Conservation (phyloP, 2,888 invertebrate genomes). For the Syrista parreyssii region DNA sequence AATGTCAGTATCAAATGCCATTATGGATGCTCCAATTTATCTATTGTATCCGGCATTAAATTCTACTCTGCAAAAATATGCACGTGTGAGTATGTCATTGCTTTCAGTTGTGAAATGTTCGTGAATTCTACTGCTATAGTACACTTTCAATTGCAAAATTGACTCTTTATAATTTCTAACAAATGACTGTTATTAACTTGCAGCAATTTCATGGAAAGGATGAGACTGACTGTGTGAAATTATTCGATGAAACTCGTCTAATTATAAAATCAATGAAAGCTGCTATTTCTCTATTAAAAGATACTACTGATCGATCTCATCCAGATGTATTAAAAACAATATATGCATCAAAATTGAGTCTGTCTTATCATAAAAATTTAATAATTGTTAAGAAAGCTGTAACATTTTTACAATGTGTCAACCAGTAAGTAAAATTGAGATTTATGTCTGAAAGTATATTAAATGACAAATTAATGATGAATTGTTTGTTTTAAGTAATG, state of each 20-base stretch:
- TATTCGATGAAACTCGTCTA: slow-evolving; percentile 64
- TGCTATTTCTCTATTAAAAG: slow-evolving; percentile 54
- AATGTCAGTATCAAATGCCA: slow-evolving; percentile 59
- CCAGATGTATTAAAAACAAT: slow-evolving; percentile 66
- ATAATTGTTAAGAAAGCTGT: slow-evolving; percentile 68
- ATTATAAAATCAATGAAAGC: slow-evolving; percentile 67
- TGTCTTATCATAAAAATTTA: slow-evolving; percentile 73
- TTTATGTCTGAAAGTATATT: slow-evolving; percentile 2
- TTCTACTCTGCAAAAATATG: slow-evolving; percentile 63
- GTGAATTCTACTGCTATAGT: neutral
- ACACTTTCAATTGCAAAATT: neutral
- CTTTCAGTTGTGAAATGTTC: slow-evolving; percentile 10
- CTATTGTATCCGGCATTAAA: slow-evolving; percentile 66
- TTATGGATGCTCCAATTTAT: slow-evolving; percentile 67
- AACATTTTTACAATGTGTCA: slow-evolving; percentile 62
- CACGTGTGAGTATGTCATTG: slow-evolving; percentile 59
- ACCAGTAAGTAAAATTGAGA: slow-evolving; percentile 36
- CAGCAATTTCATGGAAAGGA: slow-evolving; percentile 63
- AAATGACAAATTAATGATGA: slow-evolving; percentile 13
- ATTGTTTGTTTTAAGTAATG: slow-evolving; percentile 33
- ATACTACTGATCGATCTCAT: slow-evolving; percentile 41
- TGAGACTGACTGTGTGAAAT: slow-evolving; percentile 59
- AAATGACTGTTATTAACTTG: slow-evolving; percentile 13
- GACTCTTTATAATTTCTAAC: neutral
- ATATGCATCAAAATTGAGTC: slow-evolving; percentile 69